phyloP scores from a whole-genome alignment of 2,888 invertebrate species.

The Apocheima hispidaria region DNA sequence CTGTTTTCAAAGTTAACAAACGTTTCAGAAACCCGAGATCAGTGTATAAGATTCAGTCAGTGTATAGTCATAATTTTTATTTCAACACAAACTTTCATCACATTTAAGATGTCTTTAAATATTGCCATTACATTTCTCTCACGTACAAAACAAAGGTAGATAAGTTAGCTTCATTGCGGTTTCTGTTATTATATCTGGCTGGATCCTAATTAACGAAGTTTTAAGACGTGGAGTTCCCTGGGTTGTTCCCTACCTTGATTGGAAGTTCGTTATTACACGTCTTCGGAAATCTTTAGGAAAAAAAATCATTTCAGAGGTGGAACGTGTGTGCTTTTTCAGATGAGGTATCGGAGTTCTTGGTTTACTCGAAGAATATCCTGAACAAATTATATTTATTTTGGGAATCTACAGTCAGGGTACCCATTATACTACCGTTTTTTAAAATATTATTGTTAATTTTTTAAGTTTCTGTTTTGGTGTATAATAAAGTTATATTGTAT shows the following conservation, averaged over 20 bases:
- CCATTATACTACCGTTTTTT: too few species aligned
- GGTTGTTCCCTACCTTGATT: conserved; percentile 34
- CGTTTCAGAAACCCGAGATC: not conserved
- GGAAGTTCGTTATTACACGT: conserved; percentile 33
- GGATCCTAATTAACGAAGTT: conserved; percentile 40
- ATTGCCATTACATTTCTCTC: conserved; percentile 29
- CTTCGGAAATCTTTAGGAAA: conserved; percentile 15
- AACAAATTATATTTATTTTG: not conserved
- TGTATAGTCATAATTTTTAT: not conserved
- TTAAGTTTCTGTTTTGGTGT: too few species aligned
- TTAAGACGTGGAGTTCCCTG: conserved; percentile 25
- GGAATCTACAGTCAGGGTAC: too few species aligned
- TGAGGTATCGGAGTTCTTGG: not conserved
- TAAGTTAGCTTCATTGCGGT: conserved; percentile 29
- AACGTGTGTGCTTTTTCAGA: conserved; percentile 1
- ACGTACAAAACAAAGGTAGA: conserved; percentile 35
- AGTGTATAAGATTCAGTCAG: not conserved
- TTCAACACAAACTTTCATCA: conserved; percentile 8
- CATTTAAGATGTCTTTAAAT: conserved; percentile 9
- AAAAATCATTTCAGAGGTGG: not conserved
- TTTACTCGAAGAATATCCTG: not conserved
- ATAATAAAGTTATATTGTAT: too few species aligned
- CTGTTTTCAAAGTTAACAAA: too few species aligned
- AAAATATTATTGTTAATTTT: too few species aligned
- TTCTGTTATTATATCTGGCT: conserved; percentile 32